Percentiles rank a stretch among this genome's conserved stretches.
These are phyloP conservation scores for Peribatodes rhomboidaria DNA, from an alignment of 2,888 invertebrate genomes.

Conservation along the genomic window DNA sequence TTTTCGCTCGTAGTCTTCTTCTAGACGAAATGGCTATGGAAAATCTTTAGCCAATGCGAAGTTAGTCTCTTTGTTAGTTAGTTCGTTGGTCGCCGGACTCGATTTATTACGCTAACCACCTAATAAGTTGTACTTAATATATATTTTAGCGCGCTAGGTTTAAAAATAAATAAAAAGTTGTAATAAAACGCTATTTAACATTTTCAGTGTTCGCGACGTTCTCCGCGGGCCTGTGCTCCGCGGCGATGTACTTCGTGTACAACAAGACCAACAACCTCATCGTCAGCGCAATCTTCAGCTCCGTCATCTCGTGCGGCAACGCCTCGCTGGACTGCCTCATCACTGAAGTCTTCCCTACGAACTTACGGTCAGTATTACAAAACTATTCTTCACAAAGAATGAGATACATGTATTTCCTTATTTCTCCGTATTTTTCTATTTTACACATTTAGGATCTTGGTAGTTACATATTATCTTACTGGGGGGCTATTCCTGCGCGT, in stretches of 20 bases:
- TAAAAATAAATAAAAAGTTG: no score
- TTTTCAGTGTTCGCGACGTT: constrained; percentile 93
- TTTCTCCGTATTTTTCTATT: not conserved
- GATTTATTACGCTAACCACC: no score
- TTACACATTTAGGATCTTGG: not conserved
- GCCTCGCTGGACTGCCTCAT: constrained; percentile 96
- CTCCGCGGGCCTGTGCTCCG: constrained; percentile 93
- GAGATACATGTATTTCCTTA: no score
- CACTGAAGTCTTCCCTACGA: constrained; percentile 97
- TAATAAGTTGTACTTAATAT: no score
- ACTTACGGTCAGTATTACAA: constrained; percentile 90
- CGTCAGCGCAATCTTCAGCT: constrained; percentile 94
- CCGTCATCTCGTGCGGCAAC: constrained; percentile 95
- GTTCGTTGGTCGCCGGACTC: no score
- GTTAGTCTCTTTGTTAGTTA: no score
- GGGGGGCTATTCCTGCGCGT: not conserved
- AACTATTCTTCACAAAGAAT: not conserved
- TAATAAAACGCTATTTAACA: not conserved
- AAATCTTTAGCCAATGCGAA: no score
- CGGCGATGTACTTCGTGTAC: constrained; percentile 94
- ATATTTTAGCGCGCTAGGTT: no score
- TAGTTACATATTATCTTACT: not conserved
- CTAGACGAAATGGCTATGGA: no score
- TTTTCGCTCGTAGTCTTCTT: no score
- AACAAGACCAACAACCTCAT: constrained; percentile 94